These are phyloP conservation scores for Propsilocerus akamusi DNA, from an alignment of 1,140 invertebrate genomes.

Conservation along the genomic window DNA sequence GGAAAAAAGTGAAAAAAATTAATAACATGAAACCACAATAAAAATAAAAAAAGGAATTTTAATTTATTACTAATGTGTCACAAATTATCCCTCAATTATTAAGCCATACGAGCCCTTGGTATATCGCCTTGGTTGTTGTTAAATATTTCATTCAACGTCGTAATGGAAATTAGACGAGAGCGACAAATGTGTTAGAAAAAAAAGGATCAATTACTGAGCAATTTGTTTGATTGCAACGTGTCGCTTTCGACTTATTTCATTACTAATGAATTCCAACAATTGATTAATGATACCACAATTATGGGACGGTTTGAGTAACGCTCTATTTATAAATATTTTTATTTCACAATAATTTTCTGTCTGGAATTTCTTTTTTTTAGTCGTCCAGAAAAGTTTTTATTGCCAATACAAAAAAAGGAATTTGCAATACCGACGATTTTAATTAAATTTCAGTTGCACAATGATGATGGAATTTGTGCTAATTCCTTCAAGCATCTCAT, in stretches of 20 bases:
- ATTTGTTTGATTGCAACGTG: conserved; percentile 3
- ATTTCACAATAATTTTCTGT: too few relatives aligned
- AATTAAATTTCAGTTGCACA: background rate
- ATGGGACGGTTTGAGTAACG: too few relatives aligned
- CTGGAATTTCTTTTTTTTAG: too few relatives aligned
- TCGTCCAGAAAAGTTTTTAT: too few relatives aligned
- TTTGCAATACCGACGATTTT: background rate
- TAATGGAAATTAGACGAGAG: background rate
- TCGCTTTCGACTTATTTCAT: background rate
- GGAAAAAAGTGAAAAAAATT: background rate
- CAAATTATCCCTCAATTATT: conserved; percentile 3
- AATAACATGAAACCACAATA: background rate
- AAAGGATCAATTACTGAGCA: background rate
- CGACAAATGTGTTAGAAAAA: background rate
- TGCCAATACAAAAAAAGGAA: background rate
- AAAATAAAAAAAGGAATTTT: background rate
- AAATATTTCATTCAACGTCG: conserved; percentile 2
- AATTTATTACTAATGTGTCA: conserved; percentile 1
- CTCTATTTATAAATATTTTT: too few relatives aligned
- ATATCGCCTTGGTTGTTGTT: background rate
- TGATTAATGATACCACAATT: conserved; percentile 1
- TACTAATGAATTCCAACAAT: background rate
- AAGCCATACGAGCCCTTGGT: too few relatives aligned
- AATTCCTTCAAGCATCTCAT: background rate
- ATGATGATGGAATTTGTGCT: background rate